phyloP scores from a whole-genome alignment of 1,140 invertebrate genomes.

The Drosophila sproati region DNA sequence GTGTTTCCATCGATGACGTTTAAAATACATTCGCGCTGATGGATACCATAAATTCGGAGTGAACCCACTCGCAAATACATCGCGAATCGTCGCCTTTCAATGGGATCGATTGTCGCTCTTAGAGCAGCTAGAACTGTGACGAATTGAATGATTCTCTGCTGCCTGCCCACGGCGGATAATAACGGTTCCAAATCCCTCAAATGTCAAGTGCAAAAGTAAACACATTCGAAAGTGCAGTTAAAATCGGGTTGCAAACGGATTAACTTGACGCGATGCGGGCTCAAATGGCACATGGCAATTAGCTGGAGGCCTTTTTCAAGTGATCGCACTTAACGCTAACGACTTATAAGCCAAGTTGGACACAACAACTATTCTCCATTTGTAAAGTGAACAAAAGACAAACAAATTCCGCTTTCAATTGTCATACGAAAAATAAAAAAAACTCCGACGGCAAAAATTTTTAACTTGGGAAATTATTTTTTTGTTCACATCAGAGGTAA shows the following conservation, averaged over 20 bases:
- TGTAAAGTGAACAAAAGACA: constrained; percentile 40
- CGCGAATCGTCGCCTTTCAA: constrained; percentile 16
- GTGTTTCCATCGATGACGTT: constrained; percentile 72
- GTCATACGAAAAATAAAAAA: constrained; percentile 15
- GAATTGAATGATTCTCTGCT: constrained; percentile 19
- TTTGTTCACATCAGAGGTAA: constrained; percentile 15
- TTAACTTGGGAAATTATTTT: neutral
- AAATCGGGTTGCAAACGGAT: constrained; percentile 58
- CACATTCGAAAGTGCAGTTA: constrained; percentile 34
- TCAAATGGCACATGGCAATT: constrained; percentile 26
- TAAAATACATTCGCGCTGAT: constrained; percentile 61
- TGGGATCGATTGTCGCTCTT: constrained; percentile 3
- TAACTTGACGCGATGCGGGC: constrained; percentile 45
- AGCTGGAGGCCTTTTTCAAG: constrained; percentile 27
- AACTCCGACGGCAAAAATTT: constrained; percentile 56
- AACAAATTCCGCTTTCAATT: constrained; percentile 10
- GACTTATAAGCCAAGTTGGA: neutral
- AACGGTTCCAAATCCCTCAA: constrained; percentile 38
- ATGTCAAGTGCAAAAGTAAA: constrained; percentile 39
- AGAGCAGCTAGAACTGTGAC: constrained; percentile 46
- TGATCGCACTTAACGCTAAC: constrained; percentile 5
- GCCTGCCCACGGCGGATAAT: constrained; percentile 48
- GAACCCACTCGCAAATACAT: constrained; percentile 39
- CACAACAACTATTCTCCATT: constrained; percentile 30
- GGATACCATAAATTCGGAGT: constrained; percentile 46